These are phyloP conservation scores for Anniella stebbinsi DNA, from an alignment of 2,797 vertebrate genomes.

Conservation along the genomic window DNA sequence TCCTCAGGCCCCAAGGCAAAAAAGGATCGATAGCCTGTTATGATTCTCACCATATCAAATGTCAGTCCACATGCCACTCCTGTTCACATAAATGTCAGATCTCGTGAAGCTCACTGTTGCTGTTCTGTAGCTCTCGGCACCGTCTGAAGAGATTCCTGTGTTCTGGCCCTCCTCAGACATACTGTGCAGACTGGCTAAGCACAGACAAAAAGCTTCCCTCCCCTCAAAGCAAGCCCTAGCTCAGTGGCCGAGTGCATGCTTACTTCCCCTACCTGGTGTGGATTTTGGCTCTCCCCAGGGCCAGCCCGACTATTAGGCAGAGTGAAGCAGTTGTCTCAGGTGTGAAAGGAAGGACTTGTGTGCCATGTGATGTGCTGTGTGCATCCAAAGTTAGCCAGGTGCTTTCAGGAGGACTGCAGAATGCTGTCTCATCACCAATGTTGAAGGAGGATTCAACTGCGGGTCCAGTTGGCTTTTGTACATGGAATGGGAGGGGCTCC, in stretches of 20 bases:
- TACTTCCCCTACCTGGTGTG: neutral
- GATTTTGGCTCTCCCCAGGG: neutral
- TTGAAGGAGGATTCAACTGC: no score
- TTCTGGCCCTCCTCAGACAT: conserved; percentile 12
- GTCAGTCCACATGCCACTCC: conserved; percentile 63
- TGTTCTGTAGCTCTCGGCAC: conserved; percentile 21
- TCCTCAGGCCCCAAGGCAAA: conserved; percentile 68
- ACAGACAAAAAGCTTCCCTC: neutral
- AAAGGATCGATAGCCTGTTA: conserved; percentile 76
- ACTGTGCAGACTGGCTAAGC: neutral
- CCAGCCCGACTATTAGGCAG: no score
- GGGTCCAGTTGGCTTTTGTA: no score
- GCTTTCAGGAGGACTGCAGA: no score
- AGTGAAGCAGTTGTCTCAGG: no score
- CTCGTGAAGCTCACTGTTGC: conserved; percentile 43
- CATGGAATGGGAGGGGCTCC: no score
- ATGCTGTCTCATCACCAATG: no score
- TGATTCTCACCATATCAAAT: conserved; percentile 71
- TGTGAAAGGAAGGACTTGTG: no score
- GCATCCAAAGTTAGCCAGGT: no score
- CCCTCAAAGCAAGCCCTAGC: neutral
- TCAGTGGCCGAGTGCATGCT: neutral
- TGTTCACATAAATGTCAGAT: conserved; percentile 38
- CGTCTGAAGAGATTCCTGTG: neutral
- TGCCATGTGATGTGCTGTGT: no score